Conservation (phyloP, 2,888 invertebrate genomes). For the Mellilla xanthometata region DNA sequence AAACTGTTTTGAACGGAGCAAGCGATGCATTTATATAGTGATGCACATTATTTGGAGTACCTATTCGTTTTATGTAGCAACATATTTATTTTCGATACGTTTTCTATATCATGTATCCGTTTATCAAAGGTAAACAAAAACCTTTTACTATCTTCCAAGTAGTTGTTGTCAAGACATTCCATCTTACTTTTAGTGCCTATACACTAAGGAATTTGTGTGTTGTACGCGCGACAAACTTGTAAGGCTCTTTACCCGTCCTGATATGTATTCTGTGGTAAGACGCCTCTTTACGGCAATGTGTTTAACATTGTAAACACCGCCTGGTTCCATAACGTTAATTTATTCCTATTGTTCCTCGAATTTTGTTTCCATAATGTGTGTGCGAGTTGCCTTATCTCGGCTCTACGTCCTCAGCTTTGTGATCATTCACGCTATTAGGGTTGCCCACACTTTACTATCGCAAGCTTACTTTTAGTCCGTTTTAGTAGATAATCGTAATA, state of each 20-base stretch:
- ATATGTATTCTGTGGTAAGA: constrained; percentile 1
- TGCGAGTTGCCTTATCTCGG: constrained; percentile 39
- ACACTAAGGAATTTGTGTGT: neutral
- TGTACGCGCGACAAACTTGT: no score
- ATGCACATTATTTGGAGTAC: no score
- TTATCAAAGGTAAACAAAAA: neutral
- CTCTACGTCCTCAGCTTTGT: constrained; percentile 22
- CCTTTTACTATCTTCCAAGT: neutral
- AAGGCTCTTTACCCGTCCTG: neutral
- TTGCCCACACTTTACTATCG: neutral
- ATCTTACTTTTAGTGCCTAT: constrained; percentile 6
- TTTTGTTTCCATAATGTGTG: constrained; percentile 40
- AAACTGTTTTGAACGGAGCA: no score
- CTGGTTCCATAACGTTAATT: constrained; percentile 38
- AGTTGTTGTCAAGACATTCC: neutral
- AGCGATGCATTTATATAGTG: no score
- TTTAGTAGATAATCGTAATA: no score
- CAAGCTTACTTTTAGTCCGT: no score
- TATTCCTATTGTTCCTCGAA: constrained; percentile 42
- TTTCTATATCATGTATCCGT: no score
- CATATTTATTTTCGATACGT: no score
- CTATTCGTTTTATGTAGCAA: no score
- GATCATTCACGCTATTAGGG: constrained; percentile 15
- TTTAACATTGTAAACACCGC: constrained; percentile 33
- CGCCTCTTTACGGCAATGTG: constrained; percentile 21